phyloP scores from a whole-genome alignment of 2,888 invertebrate species.

The Leuctra nigra region DNA sequence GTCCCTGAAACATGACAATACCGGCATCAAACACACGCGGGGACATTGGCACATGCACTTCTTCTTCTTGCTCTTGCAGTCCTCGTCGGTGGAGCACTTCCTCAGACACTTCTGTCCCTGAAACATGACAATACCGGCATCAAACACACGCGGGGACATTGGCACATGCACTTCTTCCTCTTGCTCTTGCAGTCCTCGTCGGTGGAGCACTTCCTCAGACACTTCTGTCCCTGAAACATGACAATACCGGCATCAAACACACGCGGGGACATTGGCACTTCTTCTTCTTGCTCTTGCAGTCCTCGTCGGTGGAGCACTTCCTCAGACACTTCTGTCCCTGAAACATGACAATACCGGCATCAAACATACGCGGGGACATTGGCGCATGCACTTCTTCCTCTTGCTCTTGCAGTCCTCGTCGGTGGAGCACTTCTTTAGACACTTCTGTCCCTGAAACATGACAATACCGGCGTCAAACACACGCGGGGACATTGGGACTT shows the following conservation, averaged over 20 bases:
- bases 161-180: slow-evolving; percentile 92
- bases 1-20: slow-evolving; percentile 58
- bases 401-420: slow-evolving; percentile 96
- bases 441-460: slow-evolving; percentile 65
- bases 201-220: slow-evolving; percentile 84
- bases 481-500: no score
- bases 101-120: slow-evolving; percentile 83
- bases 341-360: no score
- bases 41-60: slow-evolving; percentile 93
- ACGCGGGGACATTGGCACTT: no score
- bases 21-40: no score
- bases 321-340: no score
- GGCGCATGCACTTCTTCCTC: slow-evolving; percentile 92
- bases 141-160: no score
- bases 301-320: no score
- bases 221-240: slow-evolving; percentile 65
- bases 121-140: no score
- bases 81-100: slow-evolving; percentile 88
- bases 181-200: slow-evolving; percentile 96
- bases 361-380: no score
- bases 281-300: no score
- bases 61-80: slow-evolving; percentile 95
- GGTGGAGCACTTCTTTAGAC: slow-evolving; percentile 84
- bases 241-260: no score
- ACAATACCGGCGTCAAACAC: no score